Evolutionary conservation across 2,888 invertebrate species (phyloP), one percentile per base, ranked within the genome.

Genomic region (Rotaria socialis): DNA sequence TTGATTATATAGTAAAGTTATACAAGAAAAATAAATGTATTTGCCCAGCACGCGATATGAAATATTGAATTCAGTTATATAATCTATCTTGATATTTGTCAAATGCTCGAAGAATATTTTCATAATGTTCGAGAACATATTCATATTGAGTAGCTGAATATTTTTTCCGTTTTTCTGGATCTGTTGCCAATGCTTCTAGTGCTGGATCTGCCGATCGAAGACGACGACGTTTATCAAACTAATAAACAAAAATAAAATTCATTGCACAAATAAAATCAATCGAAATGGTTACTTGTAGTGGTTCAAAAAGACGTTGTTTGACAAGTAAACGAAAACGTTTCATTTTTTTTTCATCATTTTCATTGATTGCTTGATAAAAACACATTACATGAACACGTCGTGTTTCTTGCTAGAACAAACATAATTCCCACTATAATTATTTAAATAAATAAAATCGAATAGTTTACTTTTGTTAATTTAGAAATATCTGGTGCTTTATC

Each of bases 321-420:
- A 67, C 67, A 35, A 35, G 1, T 16, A 67, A 67, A 27, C 67
- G 67, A 67, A 67, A 35, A 16, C 67, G 67, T 67, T 67, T 67
- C 35, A 67, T 67, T 67, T 67, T 14, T 35, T 35, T 2, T 0
- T 67, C 67, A 67, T 67, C 67, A 35, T 35, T 8, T 4, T 35
- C 8, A 35, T 35, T 67, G 2, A 67, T 67, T 6, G 35, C 11
- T 67, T 67, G 93, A 55, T 96, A 92, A 86, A 95, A 93, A 58
- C 96, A 92, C 87, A 97, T 95, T 91, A 97, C 96, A 90, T 96
- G 96, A 0, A 96, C 93, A 87, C 96, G 93, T 8, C 96, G 89
- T 11, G 92, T 89, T 89, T 93, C 93, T 67, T 67, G 67, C 67
- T 67, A 3, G 35, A 35, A 24, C 6, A n/a, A n/a, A n/a, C n/a